Conservation (phyloP, 2,888 invertebrate genomes). For the Pegoplata infirma region DNA sequence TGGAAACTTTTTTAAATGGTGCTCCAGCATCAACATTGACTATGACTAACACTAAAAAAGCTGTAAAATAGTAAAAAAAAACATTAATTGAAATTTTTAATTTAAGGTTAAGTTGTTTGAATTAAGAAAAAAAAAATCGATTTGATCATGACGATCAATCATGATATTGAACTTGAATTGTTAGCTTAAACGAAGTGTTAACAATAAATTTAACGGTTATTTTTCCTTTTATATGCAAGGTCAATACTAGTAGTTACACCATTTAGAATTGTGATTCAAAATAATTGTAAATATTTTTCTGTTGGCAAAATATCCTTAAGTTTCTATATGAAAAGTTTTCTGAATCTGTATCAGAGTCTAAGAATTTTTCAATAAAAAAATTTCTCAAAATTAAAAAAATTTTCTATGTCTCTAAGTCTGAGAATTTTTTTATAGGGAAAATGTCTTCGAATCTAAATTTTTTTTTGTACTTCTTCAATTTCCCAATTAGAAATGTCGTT, state of each 20-base stretch:
- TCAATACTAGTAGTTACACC: constrained; percentile 3
- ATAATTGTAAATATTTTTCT: too few relatives aligned
- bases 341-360: too few relatives aligned
- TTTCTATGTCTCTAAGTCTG: too few relatives aligned
- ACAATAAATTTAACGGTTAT: constrained; percentile 32
- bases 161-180: constrained; percentile 57
- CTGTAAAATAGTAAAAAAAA: constrained; percentile 66
- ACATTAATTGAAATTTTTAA: constrained; percentile 13
- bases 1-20: constrained; percentile 81
- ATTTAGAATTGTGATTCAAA: too few relatives aligned
- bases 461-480: too few relatives aligned
- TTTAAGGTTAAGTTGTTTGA: not conserved
- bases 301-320: too few relatives aligned
- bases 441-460: too few relatives aligned
- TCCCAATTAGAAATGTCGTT: too few relatives aligned
- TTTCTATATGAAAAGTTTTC: too few relatives aligned
- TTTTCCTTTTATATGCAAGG: constrained; percentile 39
- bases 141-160: not conserved
- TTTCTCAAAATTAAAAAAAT: too few relatives aligned
- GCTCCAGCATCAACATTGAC: constrained; percentile 79
- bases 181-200: constrained; percentile 1
- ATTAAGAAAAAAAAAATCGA: not conserved
- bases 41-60: constrained; percentile 79
- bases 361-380: too few relatives aligned
- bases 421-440: too few relatives aligned